Conservation (phyloP, 2,797 vertebrate species). For the Staurois parvus region DNA sequence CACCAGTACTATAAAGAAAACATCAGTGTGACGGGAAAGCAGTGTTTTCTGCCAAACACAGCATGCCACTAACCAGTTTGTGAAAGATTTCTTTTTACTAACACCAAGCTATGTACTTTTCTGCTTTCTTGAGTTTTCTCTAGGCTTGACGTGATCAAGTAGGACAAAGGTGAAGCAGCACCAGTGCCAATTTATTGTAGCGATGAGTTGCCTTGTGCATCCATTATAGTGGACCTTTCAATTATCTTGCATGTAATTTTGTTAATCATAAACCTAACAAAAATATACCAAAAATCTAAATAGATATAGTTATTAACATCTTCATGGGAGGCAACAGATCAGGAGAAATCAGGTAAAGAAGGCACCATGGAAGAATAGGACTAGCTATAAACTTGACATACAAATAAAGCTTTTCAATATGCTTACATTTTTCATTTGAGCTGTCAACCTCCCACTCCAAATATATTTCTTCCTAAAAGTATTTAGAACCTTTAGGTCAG, state of each 20-base stretch:
- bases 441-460: neutral
- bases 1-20: no score
- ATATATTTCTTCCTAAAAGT: neutral
- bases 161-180: no score
- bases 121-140: no score
- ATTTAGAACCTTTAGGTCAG: neutral
- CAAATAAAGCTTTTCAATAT: neutral
- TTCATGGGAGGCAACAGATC: no score
- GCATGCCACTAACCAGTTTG: no score
- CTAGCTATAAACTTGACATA: neutral
- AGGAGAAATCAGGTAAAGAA: slow-evolving; percentile 16
- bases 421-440: neutral
- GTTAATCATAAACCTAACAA: neutral
- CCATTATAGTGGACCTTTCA: neutral
- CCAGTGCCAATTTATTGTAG: neutral
- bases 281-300: neutral
- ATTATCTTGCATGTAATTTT: neutral
- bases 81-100: neutral
- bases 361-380: slow-evolving; percentile 40
- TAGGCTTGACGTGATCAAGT: no score
- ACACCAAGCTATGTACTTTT: neutral
- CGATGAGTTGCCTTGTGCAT: neutral
- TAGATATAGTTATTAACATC: neutral
- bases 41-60: no score
- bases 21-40: no score